phyloP scores from a whole-genome alignment of 2,113 vertebrate species.

The Cheirogaleus medius region DNA sequence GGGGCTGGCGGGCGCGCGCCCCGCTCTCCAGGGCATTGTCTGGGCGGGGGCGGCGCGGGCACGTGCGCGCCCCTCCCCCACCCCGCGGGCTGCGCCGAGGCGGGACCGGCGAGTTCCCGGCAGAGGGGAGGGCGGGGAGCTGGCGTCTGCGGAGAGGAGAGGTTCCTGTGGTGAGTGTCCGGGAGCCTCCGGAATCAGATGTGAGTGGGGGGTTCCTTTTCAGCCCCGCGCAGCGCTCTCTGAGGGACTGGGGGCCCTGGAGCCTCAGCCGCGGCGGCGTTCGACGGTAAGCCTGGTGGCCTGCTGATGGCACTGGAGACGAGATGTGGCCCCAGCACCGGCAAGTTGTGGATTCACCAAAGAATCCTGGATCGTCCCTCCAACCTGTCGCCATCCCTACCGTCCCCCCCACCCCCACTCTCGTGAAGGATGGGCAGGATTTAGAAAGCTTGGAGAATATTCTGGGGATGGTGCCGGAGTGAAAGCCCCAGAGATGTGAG shows the following conservation, averaged over 20 bases:
- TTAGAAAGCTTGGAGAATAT: not conserved
- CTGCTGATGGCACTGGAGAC: not conserved
- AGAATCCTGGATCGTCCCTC: not conserved
- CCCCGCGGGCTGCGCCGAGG: not conserved
- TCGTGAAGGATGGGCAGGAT: not conserved
- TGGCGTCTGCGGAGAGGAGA: not conserved
- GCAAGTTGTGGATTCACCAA: conserved; percentile 5
- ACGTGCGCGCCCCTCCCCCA: conserved; percentile 66
- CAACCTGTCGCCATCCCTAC: conserved; percentile 26
- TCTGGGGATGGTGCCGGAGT: not conserved
- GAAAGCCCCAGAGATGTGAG: not conserved
- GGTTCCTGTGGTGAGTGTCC: not conserved
- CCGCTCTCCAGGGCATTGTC: conserved; percentile 50
- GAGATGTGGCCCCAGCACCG: not conserved
- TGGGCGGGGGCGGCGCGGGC: conserved; percentile 65
- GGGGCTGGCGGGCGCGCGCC: conserved; percentile 24
- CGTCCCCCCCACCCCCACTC: not conserved
- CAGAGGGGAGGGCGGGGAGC: not conserved
- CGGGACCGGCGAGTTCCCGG: not conserved
- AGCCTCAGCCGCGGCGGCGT: not conserved
- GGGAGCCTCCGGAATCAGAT: not conserved
- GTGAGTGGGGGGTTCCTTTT: not conserved
- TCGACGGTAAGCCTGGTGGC: not conserved
- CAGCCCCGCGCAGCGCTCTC: not conserved
- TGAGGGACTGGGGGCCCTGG: not conserved